A percentile compares a stretch with the other conserved stretches of the same genome.
Conservation (phyloP, 2,888 invertebrate species). For the Taphrorychus bicolor region DNA sequence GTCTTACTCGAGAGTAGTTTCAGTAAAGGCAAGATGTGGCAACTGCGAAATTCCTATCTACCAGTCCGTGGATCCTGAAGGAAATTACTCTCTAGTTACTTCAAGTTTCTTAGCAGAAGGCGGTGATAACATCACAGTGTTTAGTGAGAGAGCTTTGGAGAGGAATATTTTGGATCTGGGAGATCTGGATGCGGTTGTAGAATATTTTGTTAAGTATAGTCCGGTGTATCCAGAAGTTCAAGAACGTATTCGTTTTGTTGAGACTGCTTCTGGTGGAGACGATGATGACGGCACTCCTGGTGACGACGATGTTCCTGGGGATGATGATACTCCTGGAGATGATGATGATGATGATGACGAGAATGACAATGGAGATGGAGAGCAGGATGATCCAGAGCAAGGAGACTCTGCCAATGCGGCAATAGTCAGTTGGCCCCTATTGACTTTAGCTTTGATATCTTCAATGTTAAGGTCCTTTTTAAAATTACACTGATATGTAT, state of each 20-base stretch:
- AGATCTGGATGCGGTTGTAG: slow-evolving; percentile 63
- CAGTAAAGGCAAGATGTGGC: slow-evolving; percentile 71
- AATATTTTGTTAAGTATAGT: slow-evolving; percentile 67
- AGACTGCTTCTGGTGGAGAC: neutral
- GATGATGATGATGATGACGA: neutral
- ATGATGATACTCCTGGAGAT: neutral
- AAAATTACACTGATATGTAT: no score
- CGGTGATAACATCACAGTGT: slow-evolving; percentile 73
- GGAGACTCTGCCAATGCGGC: no score
- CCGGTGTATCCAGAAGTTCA: slow-evolving; percentile 71
- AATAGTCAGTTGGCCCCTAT: no score
- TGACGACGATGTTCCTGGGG: neutral
- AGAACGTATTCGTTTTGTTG: slow-evolving; percentile 63
- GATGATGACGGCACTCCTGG: neutral
- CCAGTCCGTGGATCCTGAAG: slow-evolving; percentile 62
- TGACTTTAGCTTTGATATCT: no score
- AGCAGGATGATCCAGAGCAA: neutral
- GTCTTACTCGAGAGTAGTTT: slow-evolving; percentile 69
- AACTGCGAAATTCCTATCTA: slow-evolving; percentile 70
- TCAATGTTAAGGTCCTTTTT: no score
- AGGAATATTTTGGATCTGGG: slow-evolving; percentile 59
- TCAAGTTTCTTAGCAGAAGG: slow-evolving; percentile 73
- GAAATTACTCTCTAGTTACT: slow-evolving; percentile 70
- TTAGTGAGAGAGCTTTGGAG: slow-evolving; percentile 58
- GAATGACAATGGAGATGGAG: no score